Base-by-base conservation (phyloP, 2,797 vertebrate species). In the Gobionotothen gibberifrons region DNA sequence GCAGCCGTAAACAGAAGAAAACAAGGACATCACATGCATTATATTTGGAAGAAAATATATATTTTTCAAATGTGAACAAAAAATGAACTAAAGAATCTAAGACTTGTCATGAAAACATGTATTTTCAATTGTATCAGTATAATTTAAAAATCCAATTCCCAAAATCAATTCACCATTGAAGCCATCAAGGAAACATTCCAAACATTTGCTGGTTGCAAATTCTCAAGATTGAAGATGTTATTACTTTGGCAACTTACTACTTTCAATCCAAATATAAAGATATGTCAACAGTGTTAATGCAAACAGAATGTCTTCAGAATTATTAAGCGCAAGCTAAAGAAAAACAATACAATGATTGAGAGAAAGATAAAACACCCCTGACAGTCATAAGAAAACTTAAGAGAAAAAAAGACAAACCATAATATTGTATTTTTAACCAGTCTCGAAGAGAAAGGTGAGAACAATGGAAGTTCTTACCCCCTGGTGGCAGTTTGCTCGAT, bases 401-500 rank as follows among this genome's bases (percentile, higher is more conserved):
- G 1, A 44, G 19, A 5, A 44, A 32, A 54, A 63, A 59, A 71
- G 17, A 39, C 12, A 43, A 40, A 71, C 3, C 39, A 4, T 60
- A 11, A 73, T 47, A 69, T 65, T 59, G 73, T 32, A 9, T 48
- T 26, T 48, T 14, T n/a, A 4, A 22, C 10, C 46, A 43, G 42
- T 70, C n/a, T 72, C 69, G 16, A 22, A 79, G 76, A 22, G 77
- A 89, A 79, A 90, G 76, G 78, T 87, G 54, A 79, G 66, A 85
- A 86, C 72, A 73, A 61, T 80, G 26, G 32, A 86, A 68, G 69
- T 82, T 69, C 90, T 90, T 91, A 92, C 88, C 88, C 83, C 85
- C 62, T 51, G 36, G 75, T 84, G 79, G 69, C 51, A 60, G 52
- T 53, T 29, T 42, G 55, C 74, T 85, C 72, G 79, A 61, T 58